Base-by-base conservation (phyloP, 2,113 vertebrate genomes). In the Ibidorhyncha struthersii region DNA sequence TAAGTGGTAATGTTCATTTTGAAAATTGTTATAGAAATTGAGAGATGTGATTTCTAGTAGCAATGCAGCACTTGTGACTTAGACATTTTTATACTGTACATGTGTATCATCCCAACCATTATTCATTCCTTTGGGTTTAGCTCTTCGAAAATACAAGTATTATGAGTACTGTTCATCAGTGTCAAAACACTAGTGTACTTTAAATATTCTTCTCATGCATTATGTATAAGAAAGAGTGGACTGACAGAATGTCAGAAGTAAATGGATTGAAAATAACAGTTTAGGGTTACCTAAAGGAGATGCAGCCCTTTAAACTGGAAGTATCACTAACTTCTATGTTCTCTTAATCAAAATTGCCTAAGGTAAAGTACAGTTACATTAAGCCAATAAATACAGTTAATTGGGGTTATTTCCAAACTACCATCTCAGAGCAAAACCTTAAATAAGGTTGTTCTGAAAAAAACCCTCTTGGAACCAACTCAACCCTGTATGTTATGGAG, bases 211-310 rank as follows among this genome's bases (percentile, higher is more conserved):
- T 63, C 81, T 76, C 74, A 88, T 85, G 41, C 40, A 91, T 82
- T 91, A 93, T 84, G 84, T 29, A 95, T 73, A 49, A 58, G 65
- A 82, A 91, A 67, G 40, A 76, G 14, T 9, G 30, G 66, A 79
- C 50, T 88, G 74, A 93, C 80, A 93, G 55, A 89, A 94, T 53
- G 62, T 66, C 62, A 77, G 30, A 93, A 88, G 71, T n/a, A 96
- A 96, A 82, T 71, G 32, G 49, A 92, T 47, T 86, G 74, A 95
- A 96, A 93, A 88, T 73, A 93, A 94, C 61, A 79, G 19, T 76
- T 67, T 69, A 87, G 12, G 56, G 43, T 56, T 87, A 80, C 25
- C 40, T 93, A 72, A 69, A 96, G 86, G 30, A 93, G 45, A 90
- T 65, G 50, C 9, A 85, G 53, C 9, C 47, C 38, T 76, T 90